phyloP scores from a whole-genome alignment of 2,888 invertebrate genomes.

The Chromoteleia sp. region DNA sequence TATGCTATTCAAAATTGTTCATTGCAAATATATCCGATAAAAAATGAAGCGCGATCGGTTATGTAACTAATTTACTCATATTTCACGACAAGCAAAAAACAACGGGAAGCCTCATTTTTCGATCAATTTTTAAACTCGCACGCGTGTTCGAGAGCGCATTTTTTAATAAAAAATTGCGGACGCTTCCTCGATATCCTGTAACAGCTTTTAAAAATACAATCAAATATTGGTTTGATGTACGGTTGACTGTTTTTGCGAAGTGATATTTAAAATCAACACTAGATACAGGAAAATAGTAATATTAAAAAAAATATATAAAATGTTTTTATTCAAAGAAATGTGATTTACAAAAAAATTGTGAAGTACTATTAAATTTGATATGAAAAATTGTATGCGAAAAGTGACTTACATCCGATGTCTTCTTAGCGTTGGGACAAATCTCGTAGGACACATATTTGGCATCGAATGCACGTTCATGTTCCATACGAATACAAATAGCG shows the following conservation, averaged over 20 bases:
- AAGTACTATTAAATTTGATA: no score
- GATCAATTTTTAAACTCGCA: constrained; percentile 31
- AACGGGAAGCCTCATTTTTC: constrained; percentile 29
- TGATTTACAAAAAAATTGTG: no score
- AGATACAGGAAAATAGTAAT: constrained; percentile 9
- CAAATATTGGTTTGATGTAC: constrained; percentile 41
- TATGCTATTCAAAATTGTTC: no score
- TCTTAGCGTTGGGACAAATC: no score
- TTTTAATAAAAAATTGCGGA: constrained; percentile 44
- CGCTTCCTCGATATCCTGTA: constrained; percentile 50
- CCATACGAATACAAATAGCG: no score
- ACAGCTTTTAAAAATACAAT: constrained; percentile 49
- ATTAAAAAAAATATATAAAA: no score
- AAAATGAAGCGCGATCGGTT: constrained; percentile 10
- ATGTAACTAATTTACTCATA: constrained; percentile 38
- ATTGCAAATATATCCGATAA: constrained; percentile 9
- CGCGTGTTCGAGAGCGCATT: constrained; percentile 26
- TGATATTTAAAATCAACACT: constrained; percentile 52
- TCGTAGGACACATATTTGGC: no score
- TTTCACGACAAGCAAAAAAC: constrained; percentile 18
- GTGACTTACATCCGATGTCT: no score
- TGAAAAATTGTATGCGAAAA: no score
- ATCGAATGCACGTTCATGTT: no score
- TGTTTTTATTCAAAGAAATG: no score
- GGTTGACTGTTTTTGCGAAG: constrained; percentile 37